Conservation (phyloP, 2,797 vertebrate genomes). For the Myripristis jacobus region DNA sequence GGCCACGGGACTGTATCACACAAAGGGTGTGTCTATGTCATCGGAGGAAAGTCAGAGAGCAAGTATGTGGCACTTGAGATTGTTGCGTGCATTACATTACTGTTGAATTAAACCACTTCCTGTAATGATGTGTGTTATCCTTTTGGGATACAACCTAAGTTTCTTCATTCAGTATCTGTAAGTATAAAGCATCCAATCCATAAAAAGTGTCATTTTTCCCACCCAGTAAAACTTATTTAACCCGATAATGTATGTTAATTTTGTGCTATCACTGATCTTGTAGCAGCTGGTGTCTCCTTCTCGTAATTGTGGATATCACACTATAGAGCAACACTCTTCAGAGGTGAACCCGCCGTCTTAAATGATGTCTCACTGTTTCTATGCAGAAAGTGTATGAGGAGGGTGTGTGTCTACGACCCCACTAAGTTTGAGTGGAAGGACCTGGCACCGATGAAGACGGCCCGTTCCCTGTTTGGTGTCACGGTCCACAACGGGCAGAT, state of each 20-base stretch:
- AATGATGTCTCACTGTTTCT: neutral
- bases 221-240: neutral
- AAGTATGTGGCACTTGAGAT: conserved; percentile 82
- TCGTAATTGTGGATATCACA: no score
- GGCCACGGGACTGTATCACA: conserved; percentile 91
- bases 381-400: conserved; percentile 91
- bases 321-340: no score
- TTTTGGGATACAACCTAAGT: neutral
- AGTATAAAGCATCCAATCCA: neutral
- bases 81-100: neutral
- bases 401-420: conserved; percentile 90
- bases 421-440: conserved; percentile 97
- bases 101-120: conserved; percentile 1
- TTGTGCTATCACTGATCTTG: neutral
- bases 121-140: neutral
- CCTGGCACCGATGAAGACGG: conserved; percentile 90
- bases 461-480: conserved; percentile 92
- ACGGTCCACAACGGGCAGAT: conserved; percentile 89
- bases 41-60: conserved; percentile 93
- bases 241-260: neutral
- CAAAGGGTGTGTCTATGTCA: conserved; percentile 90
- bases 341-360: neutral
- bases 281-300: neutral
- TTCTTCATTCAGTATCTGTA: neutral
- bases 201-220: neutral